Evolutionary conservation across 2,888 invertebrate genomes (phyloP), one percentile per base, ranked within the genome.

Genomic region (Podabrus alpinus): DNA sequence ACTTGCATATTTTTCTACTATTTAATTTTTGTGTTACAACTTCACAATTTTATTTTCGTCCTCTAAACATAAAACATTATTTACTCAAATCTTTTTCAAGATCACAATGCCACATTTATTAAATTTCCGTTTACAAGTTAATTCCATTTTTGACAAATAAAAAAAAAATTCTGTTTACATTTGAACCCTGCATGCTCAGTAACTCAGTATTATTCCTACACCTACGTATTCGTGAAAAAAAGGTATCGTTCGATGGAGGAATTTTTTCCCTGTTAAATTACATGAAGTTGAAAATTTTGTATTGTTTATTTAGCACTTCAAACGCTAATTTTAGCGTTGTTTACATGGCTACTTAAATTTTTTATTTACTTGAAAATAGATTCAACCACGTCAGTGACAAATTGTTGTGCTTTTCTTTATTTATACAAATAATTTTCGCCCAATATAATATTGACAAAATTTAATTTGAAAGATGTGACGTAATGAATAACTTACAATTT

Each of bases 371-470:
- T 19, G 45, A 70, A 69, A 70, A 70, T 62, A 21, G 16, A 70
- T 11, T 25, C 59, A 66, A 60, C 59, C 59, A 71, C 71, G 71
- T 71, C 71, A 71, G 25, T 67, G 71, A 66, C 71, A 71, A 71
- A 71, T 71, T 71, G 66, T 59, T 71, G 17, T 16, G 21, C 16
- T 13, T 45, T 45, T 45, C 45, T 45, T 45, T 45, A 45, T 45
- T 45, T 45, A 45, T n/a, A 45, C 45, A 45, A 45, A 45, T n/a
- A 45, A 45, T 45, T 45, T n/a, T 45, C 45, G 45, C 0, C n/a
- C 45, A n/a, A n/a, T 45, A 45, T 45, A 45, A 45, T 45, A 45
- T 45, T 45, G 45, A 45, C 45, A 45, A 45, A 45, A n/a, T 45
- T n/a, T n/a, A n/a, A 45, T 45, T 45, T n/a, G 45, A 45, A n/a